Evolutionary conservation across 2,888 invertebrate genomes (phyloP), one percentile per base, ranked within the genome.

Genomic region (Tiliacea aurago): DNA sequence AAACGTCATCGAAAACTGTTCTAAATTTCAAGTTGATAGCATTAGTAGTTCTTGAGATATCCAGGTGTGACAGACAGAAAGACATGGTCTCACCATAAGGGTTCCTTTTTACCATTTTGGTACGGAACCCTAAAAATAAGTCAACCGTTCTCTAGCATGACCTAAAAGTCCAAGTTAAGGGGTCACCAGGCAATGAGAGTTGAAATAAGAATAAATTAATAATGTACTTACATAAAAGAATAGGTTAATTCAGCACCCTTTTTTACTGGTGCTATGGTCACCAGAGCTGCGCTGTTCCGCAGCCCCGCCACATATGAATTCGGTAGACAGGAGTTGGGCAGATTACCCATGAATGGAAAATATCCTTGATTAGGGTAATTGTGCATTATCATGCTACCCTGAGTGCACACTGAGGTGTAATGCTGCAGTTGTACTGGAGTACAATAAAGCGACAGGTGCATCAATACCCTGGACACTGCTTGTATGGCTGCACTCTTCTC

Each of bases 341-440:
- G 61, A 15, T 45, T 80, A 5, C 79, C 65, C 0, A 81, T 59
- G 53, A 80, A 81, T 0, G 79, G 63, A 23, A 80, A 80, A 67
- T 81, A 81, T 49, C 70, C 79, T 13, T 28, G 53, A 61, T 76
- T 70, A n/a, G 9, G 15, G 15, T 56, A 11, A 33, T 76, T 15
- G 49, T 66, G 51, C 28, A 58, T 10, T 4, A 0, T 9, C 0
- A 0, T 11, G 0, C 0, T 5, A 1, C 1, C 6, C 0, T 56
- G 23, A n/a, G 7, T 33, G 23, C 33, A 23, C 33, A 13, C 13
- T 3, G 2, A 3, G 4, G 18, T 23, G n/a, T 18, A 43, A 13
- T 66, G 76, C 33, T 33, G 56, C 23, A 70, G 13, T 49, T 33
- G 51, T n/a, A 81, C 76, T 28, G 81, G 65, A 45, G 4, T 81